Conservation (phyloP, 2,113 vertebrate species). For the Dendrocopos noguchii region DNA sequence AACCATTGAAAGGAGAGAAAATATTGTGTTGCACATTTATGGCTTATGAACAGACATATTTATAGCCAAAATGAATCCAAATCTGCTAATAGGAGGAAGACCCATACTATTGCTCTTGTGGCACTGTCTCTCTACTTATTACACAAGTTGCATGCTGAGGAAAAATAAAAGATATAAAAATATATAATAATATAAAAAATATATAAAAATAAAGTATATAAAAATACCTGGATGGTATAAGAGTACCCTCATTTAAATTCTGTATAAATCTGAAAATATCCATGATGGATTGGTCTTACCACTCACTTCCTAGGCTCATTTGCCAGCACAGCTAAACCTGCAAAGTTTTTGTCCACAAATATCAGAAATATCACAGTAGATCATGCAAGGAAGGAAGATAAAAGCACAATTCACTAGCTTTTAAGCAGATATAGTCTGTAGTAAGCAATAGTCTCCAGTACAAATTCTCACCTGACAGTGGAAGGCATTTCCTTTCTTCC, state of each 20-base stretch:
- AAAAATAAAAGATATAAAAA: neutral
- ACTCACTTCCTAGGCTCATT: neutral
- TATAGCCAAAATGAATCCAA: neutral
- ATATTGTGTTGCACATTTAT: neutral
- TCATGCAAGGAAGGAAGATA: neutral
- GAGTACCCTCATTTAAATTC: neutral
- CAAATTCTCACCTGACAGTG: neutral
- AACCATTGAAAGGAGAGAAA: neutral
- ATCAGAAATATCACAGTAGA: neutral
- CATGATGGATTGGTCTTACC: neutral
- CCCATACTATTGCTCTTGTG: neutral
- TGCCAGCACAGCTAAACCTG: neutral
- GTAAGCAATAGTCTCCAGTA: neutral
- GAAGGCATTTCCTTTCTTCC: neutral
- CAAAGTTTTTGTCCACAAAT: neutral
- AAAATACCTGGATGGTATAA: neutral
- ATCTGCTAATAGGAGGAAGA: neutral
- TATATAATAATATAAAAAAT: no score
- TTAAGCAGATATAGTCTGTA: neutral
- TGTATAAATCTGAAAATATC: neutral
- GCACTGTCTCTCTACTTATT: neutral
- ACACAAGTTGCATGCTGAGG: accelerated
- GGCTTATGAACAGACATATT: neutral
- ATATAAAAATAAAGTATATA: no score
- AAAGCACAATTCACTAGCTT: neutral